These are phyloP conservation scores for Chromis chromis DNA, from an alignment of 2,797 vertebrate species.

Conservation along the genomic window DNA sequence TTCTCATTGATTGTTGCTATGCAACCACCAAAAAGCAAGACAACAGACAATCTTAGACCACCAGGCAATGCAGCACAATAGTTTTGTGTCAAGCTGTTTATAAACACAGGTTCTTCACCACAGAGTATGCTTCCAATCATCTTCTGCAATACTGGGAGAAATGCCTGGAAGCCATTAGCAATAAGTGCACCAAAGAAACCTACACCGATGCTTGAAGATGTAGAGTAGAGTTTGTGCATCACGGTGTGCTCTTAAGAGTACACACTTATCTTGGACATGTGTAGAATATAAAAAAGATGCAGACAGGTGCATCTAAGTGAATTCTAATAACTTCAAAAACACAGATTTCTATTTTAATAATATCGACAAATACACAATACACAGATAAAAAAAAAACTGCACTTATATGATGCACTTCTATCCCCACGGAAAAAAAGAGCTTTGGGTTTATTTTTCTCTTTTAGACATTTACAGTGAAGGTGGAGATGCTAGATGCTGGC, in stretches of 20 bases:
- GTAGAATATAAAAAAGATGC: background rate
- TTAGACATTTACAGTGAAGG: no score
- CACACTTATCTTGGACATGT: background rate
- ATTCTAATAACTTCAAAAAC: no score
- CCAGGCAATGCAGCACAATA: constrained; percentile 4
- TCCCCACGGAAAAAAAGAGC: background rate
- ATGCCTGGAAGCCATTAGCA: background rate
- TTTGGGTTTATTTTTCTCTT: background rate
- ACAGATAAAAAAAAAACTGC: background rate
- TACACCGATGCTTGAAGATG: background rate
- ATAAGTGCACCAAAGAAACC: background rate
- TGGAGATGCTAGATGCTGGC: background rate
- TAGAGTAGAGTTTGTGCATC: background rate
- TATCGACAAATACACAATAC: no score
- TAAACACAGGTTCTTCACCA: constrained; percentile 18
- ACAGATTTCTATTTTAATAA: no score
- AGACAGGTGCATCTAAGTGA: no score
- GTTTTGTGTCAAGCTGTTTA: constrained; percentile 21
- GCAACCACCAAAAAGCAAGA: constrained; percentile 36
- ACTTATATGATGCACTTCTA: background rate
- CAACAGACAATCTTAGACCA: constrained; percentile 25
- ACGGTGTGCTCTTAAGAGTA: background rate
- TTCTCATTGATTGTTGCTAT: constrained; percentile 49
- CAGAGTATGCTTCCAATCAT: constrained; percentile 8
- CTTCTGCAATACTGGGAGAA: background rate